These are phyloP conservation scores for Python bivittatus DNA, from an alignment of 2,113 vertebrate species.

Conservation along the genomic window DNA sequence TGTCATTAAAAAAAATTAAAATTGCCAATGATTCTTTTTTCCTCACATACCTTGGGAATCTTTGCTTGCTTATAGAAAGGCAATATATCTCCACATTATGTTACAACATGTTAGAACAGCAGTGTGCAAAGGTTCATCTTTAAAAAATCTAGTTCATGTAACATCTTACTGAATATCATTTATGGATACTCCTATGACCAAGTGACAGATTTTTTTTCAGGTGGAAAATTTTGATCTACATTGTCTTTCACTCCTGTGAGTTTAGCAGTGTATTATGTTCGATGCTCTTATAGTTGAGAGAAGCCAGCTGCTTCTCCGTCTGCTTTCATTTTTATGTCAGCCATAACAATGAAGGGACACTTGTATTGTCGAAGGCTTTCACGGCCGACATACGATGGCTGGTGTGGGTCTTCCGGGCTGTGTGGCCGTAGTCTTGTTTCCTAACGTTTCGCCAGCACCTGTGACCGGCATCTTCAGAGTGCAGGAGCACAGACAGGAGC, in stretches of 20 bases:
- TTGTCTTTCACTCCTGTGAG: not conserved
- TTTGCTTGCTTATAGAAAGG: not conserved
- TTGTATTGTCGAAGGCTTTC: too few relatives aligned
- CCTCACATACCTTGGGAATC: not conserved
- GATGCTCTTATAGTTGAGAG: not conserved
- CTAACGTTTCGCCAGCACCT: too few relatives aligned
- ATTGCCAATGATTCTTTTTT: not conserved
- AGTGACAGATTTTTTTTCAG: not conserved
- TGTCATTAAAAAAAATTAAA: not conserved
- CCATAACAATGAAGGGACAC: not conserved
- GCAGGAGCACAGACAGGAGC: too few relatives aligned
- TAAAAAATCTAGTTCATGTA: not conserved
- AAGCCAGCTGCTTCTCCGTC: not conserved
- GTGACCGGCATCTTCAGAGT: too few relatives aligned
- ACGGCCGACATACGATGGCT: too few relatives aligned
- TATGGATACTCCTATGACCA: not conserved
- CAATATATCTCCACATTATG: not conserved
- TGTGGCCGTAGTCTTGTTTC: too few relatives aligned
- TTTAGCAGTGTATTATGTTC: not conserved
- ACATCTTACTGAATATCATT: not conserved
- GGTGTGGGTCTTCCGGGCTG: too few relatives aligned
- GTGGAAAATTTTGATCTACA: not conserved
- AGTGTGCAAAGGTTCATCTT: not conserved
- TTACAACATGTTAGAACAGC: not conserved
- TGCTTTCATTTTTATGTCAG: conserved; percentile 3